These are phyloP conservation scores for Colossoma macropomum DNA, from an alignment of 2,113 vertebrate species.

Conservation along the genomic window DNA sequence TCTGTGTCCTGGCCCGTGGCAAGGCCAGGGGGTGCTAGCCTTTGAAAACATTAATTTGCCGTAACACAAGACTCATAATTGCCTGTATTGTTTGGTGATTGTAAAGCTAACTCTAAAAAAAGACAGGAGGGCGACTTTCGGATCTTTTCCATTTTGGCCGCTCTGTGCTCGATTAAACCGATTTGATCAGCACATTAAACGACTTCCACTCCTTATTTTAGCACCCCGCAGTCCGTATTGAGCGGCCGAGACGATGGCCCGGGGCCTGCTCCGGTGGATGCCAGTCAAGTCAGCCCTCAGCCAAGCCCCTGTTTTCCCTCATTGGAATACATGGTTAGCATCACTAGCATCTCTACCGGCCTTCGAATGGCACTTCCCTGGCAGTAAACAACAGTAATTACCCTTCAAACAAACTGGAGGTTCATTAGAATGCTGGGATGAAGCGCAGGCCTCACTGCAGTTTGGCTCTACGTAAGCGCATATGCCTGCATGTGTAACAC, in stretches of 20 bases:
- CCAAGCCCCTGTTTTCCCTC: constrained; percentile 35
- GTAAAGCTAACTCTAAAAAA: constrained; percentile 66
- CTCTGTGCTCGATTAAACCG: constrained; percentile 56
- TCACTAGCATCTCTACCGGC: constrained; percentile 51
- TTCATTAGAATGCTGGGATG: constrained; percentile 54
- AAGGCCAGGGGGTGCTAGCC: constrained; percentile 67
- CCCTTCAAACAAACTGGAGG: constrained; percentile 58
- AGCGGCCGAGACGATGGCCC: not conserved
- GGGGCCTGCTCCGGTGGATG: constrained; percentile 5
- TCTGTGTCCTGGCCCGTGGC: constrained; percentile 71
- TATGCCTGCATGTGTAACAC: constrained; percentile 26
- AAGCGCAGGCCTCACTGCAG: constrained; percentile 47
- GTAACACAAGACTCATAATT: constrained; percentile 60
- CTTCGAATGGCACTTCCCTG: constrained; percentile 42
- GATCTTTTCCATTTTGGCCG: constrained; percentile 71
- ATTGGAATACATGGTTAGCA: constrained; percentile 39
- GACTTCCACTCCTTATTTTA: constrained; percentile 37
- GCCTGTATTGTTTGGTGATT: constrained; percentile 67
- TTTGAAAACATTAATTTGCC: constrained; percentile 73
- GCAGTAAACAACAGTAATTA: constrained; percentile 66
- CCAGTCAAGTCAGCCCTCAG: constrained; percentile 4
- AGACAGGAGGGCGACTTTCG: constrained; percentile 69
- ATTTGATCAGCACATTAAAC: constrained; percentile 52
- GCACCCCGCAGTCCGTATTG: not conserved
- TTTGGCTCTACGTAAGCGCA: constrained; percentile 31